Evolutionary conservation across 2,113 vertebrate genomes (phyloP), one percentile per base, ranked within the genome.

Genomic region (Chaenogobius annularis): DNA sequence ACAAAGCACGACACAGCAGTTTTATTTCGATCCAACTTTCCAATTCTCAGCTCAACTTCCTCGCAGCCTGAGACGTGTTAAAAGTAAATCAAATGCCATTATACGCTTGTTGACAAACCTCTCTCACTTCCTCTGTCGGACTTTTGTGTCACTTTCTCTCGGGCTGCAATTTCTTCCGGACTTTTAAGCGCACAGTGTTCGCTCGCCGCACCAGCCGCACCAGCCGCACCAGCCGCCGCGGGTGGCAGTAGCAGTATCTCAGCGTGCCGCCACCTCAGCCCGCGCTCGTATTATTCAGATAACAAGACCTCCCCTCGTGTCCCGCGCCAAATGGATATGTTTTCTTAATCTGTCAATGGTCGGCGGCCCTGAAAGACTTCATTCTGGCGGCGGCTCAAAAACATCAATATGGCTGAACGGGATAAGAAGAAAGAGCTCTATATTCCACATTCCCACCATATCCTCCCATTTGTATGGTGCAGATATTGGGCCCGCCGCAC

Each of bases 321-420:
- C 72, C 80, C 1, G 1, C 69, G 84, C 83, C 80, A 89, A 90
- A 89, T 82, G 79, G 84, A 88, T 89, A 78, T 90, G 84, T 90
- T 91, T 90, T 83, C 87, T 82, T 89, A 89, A 91, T 90, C 91
- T 91, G 85, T 84, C 90, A 87, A 78, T 86, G 68, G 91, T 82
- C 80, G 44, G 26, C 5, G 56, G 70, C 71, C 78, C 70, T 90
- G 84, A 90, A 91, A 90, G 88, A 83, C 90, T 92, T 90, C 83
- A 89, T 90, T 91, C 90, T 84, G 82, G 89, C 85, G 87, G 90
- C 87, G 88, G 86, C 89, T 91, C 78, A 87, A 80, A 90, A 85
- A 88, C 89, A 90, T 90, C 87, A 91, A 90, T 92, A 87, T 89
- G 89, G 82, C 87, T 84, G 85, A 91, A 87, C 73, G 74, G 89